Evolutionary conservation across 2,113 vertebrate species (phyloP).

Genomic region (Gasterosteus aculeatus): DNA sequence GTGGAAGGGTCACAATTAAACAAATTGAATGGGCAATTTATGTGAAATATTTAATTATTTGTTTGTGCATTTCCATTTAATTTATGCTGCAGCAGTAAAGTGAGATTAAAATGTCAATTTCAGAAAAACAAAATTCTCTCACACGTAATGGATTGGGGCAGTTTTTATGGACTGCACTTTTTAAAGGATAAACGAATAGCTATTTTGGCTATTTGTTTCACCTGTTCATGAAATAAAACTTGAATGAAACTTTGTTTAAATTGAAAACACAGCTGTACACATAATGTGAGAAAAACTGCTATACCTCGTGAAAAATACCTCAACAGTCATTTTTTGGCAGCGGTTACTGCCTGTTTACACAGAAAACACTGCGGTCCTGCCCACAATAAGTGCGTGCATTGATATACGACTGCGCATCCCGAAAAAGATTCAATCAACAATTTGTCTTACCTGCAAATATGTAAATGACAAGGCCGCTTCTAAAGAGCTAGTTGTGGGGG

Average conservation of each 20-base stretch:
- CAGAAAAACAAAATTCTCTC: constrained; percentile 27
- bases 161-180: constrained; percentile 65
- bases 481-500: constrained; percentile 57
- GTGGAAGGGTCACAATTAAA: constrained; percentile 21
- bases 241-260: constrained; percentile 32
- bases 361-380: neutral
- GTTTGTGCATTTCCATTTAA: constrained; percentile 61
- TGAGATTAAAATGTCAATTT: constrained; percentile 69
- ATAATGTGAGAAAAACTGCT: neutral
- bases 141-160: constrained; percentile 62
- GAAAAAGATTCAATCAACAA: constrained; percentile 40
- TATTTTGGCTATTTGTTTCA: constrained; percentile 20
- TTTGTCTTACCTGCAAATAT: constrained; percentile 72
- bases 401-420: constrained; percentile 34
- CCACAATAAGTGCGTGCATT: constrained; percentile 12
- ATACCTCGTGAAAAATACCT: constrained; percentile 19
- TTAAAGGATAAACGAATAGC: constrained; percentile 58
- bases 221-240: constrained; percentile 50
- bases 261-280: constrained; percentile 5
- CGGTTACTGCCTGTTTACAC: neutral
- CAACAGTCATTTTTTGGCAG: neutral
- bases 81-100: constrained; percentile 63
- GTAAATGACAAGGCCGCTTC: constrained; percentile 70
- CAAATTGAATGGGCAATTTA: constrained; percentile 57
- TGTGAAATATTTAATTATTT: constrained; percentile 72